Evolutionary conservation across 2,113 vertebrate genomes (phyloP), one percentile per base, ranked within the genome.

Genomic region (Labeo rohita): DNA sequence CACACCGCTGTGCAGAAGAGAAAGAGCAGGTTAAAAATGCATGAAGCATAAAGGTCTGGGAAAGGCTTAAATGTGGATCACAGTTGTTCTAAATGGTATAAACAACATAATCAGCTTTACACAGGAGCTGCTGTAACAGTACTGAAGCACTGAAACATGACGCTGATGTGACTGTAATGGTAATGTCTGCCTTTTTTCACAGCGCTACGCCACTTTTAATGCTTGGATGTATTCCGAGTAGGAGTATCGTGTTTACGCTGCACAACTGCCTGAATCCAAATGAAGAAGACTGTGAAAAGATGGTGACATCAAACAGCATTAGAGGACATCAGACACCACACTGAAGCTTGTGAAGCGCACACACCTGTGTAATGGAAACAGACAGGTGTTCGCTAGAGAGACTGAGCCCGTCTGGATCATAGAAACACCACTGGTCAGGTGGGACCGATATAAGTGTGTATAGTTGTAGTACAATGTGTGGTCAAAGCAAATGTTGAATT

Each of bases 1-100:
- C 34, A 36, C 6, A 1, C 28, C 28, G 28, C 28, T 28, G 28
- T 28, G 28, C 28, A 28, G 13, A 68, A 39, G 8, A 39, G 66
- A 70, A 72, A 43, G 68, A 43, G 36, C 8, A 43, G 36, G 68
- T 72, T 43, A 43, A 72, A 70, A 43, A 70, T 72, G 36, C 68
- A 72, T 72, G 68, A 72, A 43, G 68, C 68, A 72, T 8, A 21
- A 43, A 4, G 36, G 36, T 72, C 68, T 43, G 68, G 1, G 36
- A 21, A 43, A 28, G 18, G 6, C 8, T 73, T 81, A 56, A 77
- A 80, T 47, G 36, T n/a, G 80, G 79, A 50, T 85, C 39, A 10
- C 28, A 28, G 45, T 83, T 56, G 72, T 75, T 36, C 16, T 49
- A 70, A 84, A 80, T 34, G 70, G 54, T 61, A 49, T 76, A 76